Base-by-base conservation (phyloP, 2,113 vertebrate species). In the Vidua macroura region DNA sequence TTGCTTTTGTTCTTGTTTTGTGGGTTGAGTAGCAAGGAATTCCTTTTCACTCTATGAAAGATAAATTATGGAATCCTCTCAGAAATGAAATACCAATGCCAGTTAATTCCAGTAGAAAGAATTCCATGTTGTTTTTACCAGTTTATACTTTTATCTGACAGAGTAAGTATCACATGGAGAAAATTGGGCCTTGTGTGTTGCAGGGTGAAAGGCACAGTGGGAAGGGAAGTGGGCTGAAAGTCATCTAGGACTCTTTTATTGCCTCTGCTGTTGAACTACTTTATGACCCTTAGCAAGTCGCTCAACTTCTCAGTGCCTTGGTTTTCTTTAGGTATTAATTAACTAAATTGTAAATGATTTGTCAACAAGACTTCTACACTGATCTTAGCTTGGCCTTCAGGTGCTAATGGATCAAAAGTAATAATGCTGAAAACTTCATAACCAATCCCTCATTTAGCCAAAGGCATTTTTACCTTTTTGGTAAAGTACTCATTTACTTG, bases 281-380 rank as follows among this genome's bases (percentile, higher is more conserved):
- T 92, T 83, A 86, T 94, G 90, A 78, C 88, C 76, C 75, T 94
- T 89, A 90, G 72, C 53, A 69, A 87, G 74, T 88, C 74, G 60
- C 84, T 89, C 85, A 58, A 10, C 46, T 89, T 80, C 56, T 88
- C 53, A 31, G 30, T 86, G 63, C 76, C 63, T 94, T 89, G 27
- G 43, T 92, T 95, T 95, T 80, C 75, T 85, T 92, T 91, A 59
- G 87, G 55, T 91, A 95, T 87, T 97, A 83, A 93, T 87, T 95
- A 96, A 95, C 86, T 94, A 94, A 70, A 89, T 69, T 76, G 86
- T 92, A 92, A 95, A 91, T 74, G 56, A 90, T 94, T 90, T 44
- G 78, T 74, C 86, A 94, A 58, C 75, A 62, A 76, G 48, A 70
- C 44, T 90, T 81, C 39, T 95, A 37, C 37, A 24, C 52, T 52